These are phyloP conservation scores for Syngnathus typhle DNA, from an alignment of 2,113 vertebrate species.

Conservation along the genomic window DNA sequence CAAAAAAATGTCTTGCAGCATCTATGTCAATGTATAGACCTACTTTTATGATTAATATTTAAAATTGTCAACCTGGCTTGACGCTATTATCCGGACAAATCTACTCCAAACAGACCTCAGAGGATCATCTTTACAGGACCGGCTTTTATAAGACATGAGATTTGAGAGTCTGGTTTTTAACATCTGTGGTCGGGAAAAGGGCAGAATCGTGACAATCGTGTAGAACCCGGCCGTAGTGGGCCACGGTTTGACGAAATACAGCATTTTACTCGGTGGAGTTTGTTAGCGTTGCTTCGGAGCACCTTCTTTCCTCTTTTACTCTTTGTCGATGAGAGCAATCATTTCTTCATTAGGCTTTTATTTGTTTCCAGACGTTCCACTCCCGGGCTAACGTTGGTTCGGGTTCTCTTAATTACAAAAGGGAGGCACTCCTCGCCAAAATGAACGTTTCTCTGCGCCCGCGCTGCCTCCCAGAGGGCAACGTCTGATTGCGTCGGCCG, in stretches of 20 bases:
- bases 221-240: background rate
- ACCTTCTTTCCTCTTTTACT: constrained; percentile 18
- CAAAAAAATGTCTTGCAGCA: too few relatives aligned
- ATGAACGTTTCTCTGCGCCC: constrained; percentile 50
- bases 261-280: background rate
- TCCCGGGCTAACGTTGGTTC: constrained; percentile 69
- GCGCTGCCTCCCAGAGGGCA: constrained; percentile 67
- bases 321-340: constrained; percentile 66
- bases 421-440: constrained; percentile 64
- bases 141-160: too few relatives aligned
- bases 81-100: too few relatives aligned
- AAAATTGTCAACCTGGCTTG: too few relatives aligned
- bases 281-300: background rate
- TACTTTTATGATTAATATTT: too few relatives aligned
- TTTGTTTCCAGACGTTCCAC: constrained; percentile 71
- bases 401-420: constrained; percentile 79
- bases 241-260: background rate
- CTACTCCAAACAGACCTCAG: too few relatives aligned
- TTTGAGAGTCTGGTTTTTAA: too few relatives aligned
- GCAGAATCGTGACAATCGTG: too few relatives aligned
- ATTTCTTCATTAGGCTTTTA: constrained; percentile 78
- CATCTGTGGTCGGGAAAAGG: too few relatives aligned
- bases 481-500: constrained; percentile 61
- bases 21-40: too few relatives aligned
- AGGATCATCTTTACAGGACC: too few relatives aligned